These are phyloP conservation scores for Holothuria scabra DNA, from an alignment of 53 echinoderm and acorn worm genomes.

Conservation along the genomic window DNA sequence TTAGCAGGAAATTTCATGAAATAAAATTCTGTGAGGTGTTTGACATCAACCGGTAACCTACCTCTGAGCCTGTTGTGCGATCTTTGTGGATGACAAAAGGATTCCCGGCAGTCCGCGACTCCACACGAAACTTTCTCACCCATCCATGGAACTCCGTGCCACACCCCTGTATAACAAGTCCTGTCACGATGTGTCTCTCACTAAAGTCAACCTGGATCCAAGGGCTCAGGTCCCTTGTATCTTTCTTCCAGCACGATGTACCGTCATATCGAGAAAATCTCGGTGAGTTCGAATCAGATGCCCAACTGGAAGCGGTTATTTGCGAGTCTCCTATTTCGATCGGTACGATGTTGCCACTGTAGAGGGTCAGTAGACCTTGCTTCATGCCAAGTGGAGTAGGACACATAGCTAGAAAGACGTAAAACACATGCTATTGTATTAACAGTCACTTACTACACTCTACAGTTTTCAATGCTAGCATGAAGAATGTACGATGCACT, in stretches of 20 bases:
- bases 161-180: conserved; percentile 12
- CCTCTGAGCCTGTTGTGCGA: not conserved
- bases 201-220: conserved; percentile 27
- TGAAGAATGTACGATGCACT: too few relatives aligned
- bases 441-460: too few relatives aligned
- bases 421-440: too few relatives aligned
- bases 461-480: too few relatives aligned
- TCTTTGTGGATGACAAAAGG: conserved; percentile 9
- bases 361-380: not conserved
- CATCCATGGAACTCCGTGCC: conserved; percentile 8
- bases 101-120: conserved; percentile 3
- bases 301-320: conserved; percentile 6
- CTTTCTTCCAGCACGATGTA: conserved; percentile 24
- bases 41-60: too few relatives aligned
- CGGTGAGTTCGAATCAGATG: not conserved
- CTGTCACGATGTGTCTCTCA: conserved; percentile 18
- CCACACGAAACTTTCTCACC: not conserved
- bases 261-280: conserved; percentile 1
- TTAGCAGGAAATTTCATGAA: too few relatives aligned
- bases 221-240: not conserved
- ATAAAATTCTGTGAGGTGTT: too few relatives aligned
- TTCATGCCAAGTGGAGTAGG: conserved; percentile 35
- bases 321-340: not conserved
- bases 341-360: not conserved
- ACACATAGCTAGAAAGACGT: not conserved